Conservation (phyloP, 2,888 invertebrate genomes). For the Iphiclides podalirius region DNA sequence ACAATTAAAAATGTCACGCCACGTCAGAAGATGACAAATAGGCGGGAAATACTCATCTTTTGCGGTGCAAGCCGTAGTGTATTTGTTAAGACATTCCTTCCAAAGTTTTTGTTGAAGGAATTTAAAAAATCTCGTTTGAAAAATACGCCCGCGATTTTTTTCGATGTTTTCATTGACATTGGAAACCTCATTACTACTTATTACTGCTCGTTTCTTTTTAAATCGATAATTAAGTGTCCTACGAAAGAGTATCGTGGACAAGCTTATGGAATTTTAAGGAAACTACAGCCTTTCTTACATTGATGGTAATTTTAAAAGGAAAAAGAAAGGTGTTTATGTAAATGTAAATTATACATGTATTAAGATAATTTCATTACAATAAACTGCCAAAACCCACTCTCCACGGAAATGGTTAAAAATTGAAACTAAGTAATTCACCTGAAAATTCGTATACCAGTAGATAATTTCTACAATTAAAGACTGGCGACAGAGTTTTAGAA, state of each 20-base stretch:
- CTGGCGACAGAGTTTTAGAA: too few species aligned
- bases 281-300: too few species aligned
- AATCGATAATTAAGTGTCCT: constrained; percentile 26
- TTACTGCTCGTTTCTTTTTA: constrained; percentile 31
- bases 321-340: too few species aligned
- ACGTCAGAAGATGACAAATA: constrained; percentile 36
- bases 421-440: too few species aligned
- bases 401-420: too few species aligned
- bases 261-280: neutral
- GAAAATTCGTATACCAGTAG: too few species aligned
- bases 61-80: constrained; percentile 1
- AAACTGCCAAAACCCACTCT: too few species aligned
- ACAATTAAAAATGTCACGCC: constrained; percentile 9
- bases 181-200: constrained; percentile 45
- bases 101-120: constrained; percentile 9
- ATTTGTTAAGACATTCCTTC: constrained; percentile 29
- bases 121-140: constrained; percentile 15
- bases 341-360: too few species aligned
- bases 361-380: too few species aligned
- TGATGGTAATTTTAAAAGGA: too few species aligned
- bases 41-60: constrained; percentile 30
- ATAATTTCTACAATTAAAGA: too few species aligned
- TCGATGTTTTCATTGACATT: constrained; percentile 36
- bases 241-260: constrained; percentile 30
- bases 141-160: constrained; percentile 22